These are phyloP conservation scores for Orchestia grillus DNA, from an alignment of 1,140 invertebrate genomes.

Conservation along the genomic window DNA sequence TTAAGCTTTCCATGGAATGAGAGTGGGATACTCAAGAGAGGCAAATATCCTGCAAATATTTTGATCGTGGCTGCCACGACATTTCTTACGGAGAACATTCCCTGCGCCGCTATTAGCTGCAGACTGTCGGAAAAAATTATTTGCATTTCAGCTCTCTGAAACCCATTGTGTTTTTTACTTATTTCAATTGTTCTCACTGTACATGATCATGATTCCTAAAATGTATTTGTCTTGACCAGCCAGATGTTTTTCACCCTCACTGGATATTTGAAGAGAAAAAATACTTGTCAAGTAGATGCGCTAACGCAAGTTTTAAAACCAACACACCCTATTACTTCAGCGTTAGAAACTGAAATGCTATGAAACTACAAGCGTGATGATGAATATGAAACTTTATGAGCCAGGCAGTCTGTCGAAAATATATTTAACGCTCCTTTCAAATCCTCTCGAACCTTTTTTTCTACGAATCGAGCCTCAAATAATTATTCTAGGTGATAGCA, in stretches of 20 bases:
- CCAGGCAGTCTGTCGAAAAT: background rate
- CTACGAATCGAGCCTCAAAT: background rate
- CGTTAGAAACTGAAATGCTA: too few species aligned
- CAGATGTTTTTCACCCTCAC: background rate
- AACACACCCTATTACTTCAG: background rate
- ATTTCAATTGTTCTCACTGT: background rate
- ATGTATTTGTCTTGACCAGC: background rate
- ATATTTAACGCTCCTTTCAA: background rate
- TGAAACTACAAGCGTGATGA: background rate
- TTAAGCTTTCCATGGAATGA: background rate
- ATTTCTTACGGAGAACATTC: background rate
- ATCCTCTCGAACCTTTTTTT: background rate
- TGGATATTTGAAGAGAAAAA: background rate
- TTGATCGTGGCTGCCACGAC: background rate
- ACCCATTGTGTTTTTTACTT: background rate
- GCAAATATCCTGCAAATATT: constrained; percentile 1
- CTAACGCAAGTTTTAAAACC: background rate
- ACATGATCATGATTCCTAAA: background rate
- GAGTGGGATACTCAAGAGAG: background rate
- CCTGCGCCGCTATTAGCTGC: background rate
- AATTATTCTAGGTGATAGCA: background rate
- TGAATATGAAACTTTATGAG: background rate
- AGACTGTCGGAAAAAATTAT: background rate
- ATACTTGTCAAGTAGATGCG: background rate
- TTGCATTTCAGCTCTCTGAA: background rate